Evolutionary conservation across 92 coral and sea anemone genomes (phyloP).

Genomic region (Zoanthus solanderi): DNA sequence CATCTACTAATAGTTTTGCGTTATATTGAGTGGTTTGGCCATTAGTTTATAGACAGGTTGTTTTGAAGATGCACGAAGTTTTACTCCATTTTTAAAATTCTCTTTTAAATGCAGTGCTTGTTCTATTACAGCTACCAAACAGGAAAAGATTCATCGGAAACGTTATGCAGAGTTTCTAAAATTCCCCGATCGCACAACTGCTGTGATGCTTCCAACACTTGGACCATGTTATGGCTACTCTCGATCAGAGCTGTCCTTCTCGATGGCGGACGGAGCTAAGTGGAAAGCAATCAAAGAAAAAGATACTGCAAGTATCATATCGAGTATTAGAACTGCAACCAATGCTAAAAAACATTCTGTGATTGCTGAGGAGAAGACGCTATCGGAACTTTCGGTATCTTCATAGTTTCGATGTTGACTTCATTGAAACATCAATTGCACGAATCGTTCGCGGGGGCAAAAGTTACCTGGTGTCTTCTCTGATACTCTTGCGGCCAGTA

Average conservation of each 20-base stretch:
- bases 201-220: slow-evolving; percentile 76
- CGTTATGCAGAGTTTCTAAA: slow-evolving; percentile 90
- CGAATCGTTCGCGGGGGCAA: no score
- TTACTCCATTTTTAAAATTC: background rate
- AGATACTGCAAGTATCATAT: slow-evolving; percentile 74
- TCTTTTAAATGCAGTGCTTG: background rate
- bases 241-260: slow-evolving; percentile 80
- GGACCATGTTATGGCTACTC: slow-evolving; percentile 83
- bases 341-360: slow-evolving; percentile 12
- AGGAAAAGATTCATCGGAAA: slow-evolving; percentile 80
- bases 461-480: no score
- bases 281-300: slow-evolving; percentile 82
- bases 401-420: slow-evolving; percentile 43
- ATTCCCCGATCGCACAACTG: slow-evolving; percentile 79
- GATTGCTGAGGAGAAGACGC: background rate
- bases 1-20: no score
- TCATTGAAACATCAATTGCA: slow-evolving; percentile 28
- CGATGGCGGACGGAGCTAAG: slow-evolving; percentile 91
- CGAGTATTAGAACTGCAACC: slow-evolving; percentile 71
- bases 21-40: no score
- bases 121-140: slow-evolving; percentile 80
- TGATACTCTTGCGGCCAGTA: no score
- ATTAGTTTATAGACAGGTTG: no score
- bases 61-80: background rate
- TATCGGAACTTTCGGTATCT: slow-evolving; percentile 1